Conservation (phyloP, 2,797 vertebrate genomes). For the Nothura maculosa region DNA sequence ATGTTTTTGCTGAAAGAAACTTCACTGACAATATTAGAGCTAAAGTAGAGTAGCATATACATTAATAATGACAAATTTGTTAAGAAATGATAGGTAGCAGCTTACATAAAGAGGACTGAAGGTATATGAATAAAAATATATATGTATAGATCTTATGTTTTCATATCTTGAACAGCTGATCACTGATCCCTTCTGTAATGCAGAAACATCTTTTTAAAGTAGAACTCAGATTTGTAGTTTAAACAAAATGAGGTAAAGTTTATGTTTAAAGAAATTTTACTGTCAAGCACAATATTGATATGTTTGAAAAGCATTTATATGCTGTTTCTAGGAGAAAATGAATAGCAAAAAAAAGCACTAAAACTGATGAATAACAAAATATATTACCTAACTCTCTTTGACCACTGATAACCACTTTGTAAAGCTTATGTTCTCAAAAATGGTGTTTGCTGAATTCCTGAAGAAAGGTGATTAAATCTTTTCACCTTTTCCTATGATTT, state of each 20-base stretch:
- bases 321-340: constrained; percentile 22
- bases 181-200: not conserved
- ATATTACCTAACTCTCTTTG: constrained; percentile 21
- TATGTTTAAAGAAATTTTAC: not conserved
- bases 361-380: constrained; percentile 8
- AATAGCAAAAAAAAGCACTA: not conserved
- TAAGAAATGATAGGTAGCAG: not conserved
- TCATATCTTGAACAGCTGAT: not conserved
- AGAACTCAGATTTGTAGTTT: not conserved
- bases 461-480: constrained; percentile 44
- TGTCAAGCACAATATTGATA: not conserved
- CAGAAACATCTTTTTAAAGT: not conserved
- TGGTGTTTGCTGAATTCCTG: not conserved
- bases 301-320: not conserved
- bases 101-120: not conserved
- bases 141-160: not conserved
- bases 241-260: not conserved
- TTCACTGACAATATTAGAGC: not conserved
- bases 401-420: constrained; percentile 33
- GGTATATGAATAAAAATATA: not conserved
- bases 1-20: not conserved
- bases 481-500: constrained; percentile 34
- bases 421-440: constrained; percentile 45
- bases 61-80: not conserved
- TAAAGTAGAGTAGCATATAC: not conserved